Percentiles rank a stretch among this genome's conserved stretches.
These are phyloP conservation scores for Theristus sp. DNA, from an alignment of 2,888 invertebrate genomes.

Conservation along the genomic window DNA sequence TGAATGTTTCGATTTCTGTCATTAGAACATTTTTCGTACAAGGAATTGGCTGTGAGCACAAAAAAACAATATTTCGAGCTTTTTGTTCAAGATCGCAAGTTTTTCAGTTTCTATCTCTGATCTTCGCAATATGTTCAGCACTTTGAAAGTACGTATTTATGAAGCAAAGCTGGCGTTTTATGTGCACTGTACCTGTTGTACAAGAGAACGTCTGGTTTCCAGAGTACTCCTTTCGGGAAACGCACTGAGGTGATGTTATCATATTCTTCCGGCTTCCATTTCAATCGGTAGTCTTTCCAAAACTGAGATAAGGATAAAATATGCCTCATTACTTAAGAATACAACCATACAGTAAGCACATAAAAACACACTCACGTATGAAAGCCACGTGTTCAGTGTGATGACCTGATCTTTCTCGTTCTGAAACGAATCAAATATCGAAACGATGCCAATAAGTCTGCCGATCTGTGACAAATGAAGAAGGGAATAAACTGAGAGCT, in stretches of 20 bases:
- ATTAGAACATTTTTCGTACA: no score
- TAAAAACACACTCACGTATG: neutral
- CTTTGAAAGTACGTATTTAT: no score
- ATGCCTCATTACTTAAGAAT: neutral
- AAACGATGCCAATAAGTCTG: neutral
- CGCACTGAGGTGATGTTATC: conserved; percentile 79
- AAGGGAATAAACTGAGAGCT: no score
- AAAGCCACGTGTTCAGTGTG: neutral
- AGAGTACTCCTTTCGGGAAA: conserved; percentile 77
- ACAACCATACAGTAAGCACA: neutral
- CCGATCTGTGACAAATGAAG: no score
- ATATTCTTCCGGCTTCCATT: conserved; percentile 85
- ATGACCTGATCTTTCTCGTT: conserved; percentile 2
- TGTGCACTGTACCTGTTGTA: conserved; percentile 78
- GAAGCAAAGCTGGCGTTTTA: no score
- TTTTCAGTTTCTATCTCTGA: neutral
- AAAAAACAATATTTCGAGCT: no score
- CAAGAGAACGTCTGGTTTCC: conserved; percentile 97
- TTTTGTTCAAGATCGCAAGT: neutral
- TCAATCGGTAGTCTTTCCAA: conserved; percentile 90
- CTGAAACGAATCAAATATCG: neutral
- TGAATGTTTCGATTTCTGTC: no score
- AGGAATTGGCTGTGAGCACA: no score
- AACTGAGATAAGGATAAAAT: conserved; percentile 42
- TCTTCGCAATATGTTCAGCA: no score